These are phyloP conservation scores for Trachemys scripta DNA, from an alignment of 2,113 vertebrate species.

Conservation along the genomic window DNA sequence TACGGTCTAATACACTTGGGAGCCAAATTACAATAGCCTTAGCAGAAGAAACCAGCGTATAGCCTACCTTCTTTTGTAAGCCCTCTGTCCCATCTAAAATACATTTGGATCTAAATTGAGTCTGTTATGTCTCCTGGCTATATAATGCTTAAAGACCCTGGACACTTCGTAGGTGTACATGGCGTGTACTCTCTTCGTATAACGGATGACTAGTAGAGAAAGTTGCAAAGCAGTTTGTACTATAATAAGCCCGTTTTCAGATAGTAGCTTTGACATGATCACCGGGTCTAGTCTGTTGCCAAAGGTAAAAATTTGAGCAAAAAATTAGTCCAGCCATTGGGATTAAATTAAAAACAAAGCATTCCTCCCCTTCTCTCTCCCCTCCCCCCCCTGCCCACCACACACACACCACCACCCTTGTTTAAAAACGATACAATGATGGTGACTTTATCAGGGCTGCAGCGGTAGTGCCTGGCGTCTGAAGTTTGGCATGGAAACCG, in stretches of 20 bases:
- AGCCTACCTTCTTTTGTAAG: constrained; percentile 56
- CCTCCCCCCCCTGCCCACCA: too few relatives aligned
- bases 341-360: not conserved
- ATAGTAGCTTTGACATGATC: not conserved
- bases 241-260: not conserved
- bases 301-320: not conserved
- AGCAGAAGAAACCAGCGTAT: constrained; percentile 33
- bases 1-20: not conserved
- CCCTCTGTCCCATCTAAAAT: constrained; percentile 58
- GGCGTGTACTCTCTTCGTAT: fast-evolving
- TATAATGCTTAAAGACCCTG: constrained; percentile 14
- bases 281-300: not conserved
- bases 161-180: not conserved
- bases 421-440: not conserved
- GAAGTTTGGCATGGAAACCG: not conserved
- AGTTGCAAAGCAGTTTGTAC: not conserved
- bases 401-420: not conserved
- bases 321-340: not conserved
- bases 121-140: constrained; percentile 35
- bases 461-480: not conserved
- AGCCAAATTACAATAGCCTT: constrained; percentile 7
- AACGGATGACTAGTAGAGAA: not conserved
- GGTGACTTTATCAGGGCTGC: not conserved
- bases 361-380: too few relatives aligned
- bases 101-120: constrained; percentile 68